Conservation (phyloP, 2,888 invertebrate genomes). For the Ectobius pallidus region DNA sequence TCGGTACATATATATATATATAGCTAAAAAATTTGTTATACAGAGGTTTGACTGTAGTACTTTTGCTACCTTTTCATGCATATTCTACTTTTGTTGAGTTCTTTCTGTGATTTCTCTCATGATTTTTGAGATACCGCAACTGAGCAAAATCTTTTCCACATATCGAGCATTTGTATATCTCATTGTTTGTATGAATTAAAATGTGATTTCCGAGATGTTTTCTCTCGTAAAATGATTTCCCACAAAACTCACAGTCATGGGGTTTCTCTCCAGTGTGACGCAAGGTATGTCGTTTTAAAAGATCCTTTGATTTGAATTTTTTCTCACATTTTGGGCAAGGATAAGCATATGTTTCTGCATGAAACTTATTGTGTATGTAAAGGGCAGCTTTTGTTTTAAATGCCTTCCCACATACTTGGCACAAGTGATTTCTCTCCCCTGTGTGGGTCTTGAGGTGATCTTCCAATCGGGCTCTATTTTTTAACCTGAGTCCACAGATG, state of each 20-base stretch:
- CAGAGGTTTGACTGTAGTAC: too few species aligned
- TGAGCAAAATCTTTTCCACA: slow-evolving; percentile 55
- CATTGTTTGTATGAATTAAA: slow-evolving; percentile 57
- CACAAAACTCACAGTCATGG: slow-evolving; percentile 60
- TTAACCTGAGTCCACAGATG: slow-evolving; percentile 58
- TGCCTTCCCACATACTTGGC: slow-evolving; percentile 58
- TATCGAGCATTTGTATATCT: slow-evolving; percentile 47
- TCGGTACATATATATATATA: too few species aligned
- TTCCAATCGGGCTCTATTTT: slow-evolving; percentile 57
- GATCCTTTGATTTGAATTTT: slow-evolving; percentile 58
- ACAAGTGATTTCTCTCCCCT: slow-evolving; percentile 52
- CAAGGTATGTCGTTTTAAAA: slow-evolving; percentile 51
- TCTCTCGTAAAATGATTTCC: slow-evolving; percentile 45
- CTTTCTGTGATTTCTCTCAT: slow-evolving; percentile 50
- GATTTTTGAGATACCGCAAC: slow-evolving; percentile 60
- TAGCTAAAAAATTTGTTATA: too few species aligned
- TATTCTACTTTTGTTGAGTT: too few species aligned
- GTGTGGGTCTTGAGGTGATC: slow-evolving; percentile 54
- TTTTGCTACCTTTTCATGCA: too few species aligned
- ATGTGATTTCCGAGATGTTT: slow-evolving; percentile 52
- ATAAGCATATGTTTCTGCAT: slow-evolving; percentile 44
- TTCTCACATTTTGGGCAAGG: slow-evolving; percentile 57
- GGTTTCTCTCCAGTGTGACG: slow-evolving; percentile 53
- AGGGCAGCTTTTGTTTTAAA: slow-evolving; percentile 70
- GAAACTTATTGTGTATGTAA: slow-evolving; percentile 64